phyloP scores from a whole-genome alignment of 2,113 vertebrate species.

The Cebidichthys violaceus region DNA sequence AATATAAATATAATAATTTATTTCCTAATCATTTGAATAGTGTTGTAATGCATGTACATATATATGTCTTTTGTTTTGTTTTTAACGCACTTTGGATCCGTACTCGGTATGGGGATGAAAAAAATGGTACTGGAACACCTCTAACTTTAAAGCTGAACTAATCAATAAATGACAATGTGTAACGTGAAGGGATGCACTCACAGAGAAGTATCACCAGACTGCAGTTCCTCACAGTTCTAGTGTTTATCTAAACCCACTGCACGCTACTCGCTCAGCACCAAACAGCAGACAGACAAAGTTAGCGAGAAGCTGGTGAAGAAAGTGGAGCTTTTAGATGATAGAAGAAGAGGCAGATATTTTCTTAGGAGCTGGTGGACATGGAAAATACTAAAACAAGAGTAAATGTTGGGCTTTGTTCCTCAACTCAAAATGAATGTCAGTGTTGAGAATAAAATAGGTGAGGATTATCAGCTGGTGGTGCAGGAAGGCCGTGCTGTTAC shows the following conservation, averaged over 20 bases:
- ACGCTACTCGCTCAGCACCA: background rate
- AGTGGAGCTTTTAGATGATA: background rate
- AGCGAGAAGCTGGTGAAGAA: background rate
- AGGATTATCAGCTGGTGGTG: conserved; percentile 5
- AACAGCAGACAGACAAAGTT: background rate
- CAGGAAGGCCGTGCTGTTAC: background rate
- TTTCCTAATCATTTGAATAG: background rate
- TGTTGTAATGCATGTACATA: background rate
- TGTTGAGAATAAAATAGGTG: background rate
- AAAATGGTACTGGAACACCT: background rate
- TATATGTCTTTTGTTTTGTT: background rate
- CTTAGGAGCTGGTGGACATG: background rate
- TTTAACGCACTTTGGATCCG: background rate
- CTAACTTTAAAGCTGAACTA: background rate
- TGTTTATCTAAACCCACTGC: background rate
- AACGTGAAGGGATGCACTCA: background rate
- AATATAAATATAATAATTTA: background rate
- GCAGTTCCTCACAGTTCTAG: background rate
- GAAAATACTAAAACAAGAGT: background rate
- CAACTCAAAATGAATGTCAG: background rate
- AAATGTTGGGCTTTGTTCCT: background rate
- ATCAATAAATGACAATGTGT: background rate
- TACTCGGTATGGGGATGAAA: background rate
- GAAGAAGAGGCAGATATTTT: background rate
- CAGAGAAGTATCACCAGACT: background rate